phyloP scores from a whole-genome alignment of 2,113 vertebrate genomes.

The Gobio gobio region DNA sequence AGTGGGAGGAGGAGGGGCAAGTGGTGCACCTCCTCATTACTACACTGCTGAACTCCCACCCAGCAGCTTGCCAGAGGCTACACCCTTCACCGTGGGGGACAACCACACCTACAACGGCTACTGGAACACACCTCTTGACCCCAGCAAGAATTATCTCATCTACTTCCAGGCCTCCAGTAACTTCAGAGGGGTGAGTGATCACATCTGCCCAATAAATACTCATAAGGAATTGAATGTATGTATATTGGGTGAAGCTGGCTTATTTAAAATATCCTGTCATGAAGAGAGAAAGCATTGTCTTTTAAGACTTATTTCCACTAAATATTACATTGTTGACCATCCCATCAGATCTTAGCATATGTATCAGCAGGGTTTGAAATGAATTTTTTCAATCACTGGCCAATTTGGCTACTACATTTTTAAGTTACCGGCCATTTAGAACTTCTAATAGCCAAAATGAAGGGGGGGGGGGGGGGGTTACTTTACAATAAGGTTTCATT shows the following conservation, averaged over 20 bases:
- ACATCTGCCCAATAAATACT: background rate
- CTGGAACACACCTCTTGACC: constrained; percentile 93
- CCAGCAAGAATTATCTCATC: constrained; percentile 92
- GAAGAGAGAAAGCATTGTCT: background rate
- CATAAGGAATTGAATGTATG: background rate
- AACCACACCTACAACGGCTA: constrained; percentile 96
- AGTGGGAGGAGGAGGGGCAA: constrained; percentile 71
- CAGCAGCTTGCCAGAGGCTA: constrained; percentile 88
- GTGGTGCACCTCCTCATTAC: constrained; percentile 76
- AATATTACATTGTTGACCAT: background rate
- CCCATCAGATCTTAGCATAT: background rate
- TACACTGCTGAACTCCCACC: constrained; percentile 89
- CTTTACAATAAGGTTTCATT: no score
- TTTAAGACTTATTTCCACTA: background rate
- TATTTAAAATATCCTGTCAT: background rate
- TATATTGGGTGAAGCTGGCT: background rate
- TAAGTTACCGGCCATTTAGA: no score
- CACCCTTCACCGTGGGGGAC: constrained; percentile 93
- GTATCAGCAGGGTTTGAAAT: background rate
- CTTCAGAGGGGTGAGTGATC: constrained; percentile 87
- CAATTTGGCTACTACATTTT: no score
- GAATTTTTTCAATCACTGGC: no score
- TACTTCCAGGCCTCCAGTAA: constrained; percentile 94
- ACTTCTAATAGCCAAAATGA: no score
- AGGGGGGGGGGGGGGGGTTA: no score